Conservation (phyloP, 2,113 vertebrate species). For the Larimichthys crocea region DNA sequence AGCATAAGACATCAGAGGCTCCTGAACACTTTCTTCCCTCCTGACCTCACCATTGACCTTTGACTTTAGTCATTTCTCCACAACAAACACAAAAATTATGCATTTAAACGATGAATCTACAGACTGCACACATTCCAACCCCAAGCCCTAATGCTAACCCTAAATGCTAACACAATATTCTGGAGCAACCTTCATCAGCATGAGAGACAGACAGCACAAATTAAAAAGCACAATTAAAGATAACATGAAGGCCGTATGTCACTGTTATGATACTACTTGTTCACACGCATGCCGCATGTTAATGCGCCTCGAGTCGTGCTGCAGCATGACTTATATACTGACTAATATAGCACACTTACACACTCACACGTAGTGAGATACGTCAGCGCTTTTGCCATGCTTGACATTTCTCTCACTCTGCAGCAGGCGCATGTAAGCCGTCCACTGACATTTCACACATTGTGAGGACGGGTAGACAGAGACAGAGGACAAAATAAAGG, state of each 20-base stretch:
- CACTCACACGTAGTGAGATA: slow-evolving; percentile 15
- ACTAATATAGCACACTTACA: slow-evolving; percentile 39
- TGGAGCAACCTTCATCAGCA: not conserved
- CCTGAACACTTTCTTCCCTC: too few relatives aligned
- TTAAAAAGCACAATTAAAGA: slow-evolving; percentile 3
- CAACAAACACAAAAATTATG: not conserved
- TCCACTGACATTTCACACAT: slow-evolving; percentile 76
- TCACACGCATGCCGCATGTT: not conserved
- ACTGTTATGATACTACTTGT: not conserved
- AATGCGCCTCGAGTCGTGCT: not conserved
- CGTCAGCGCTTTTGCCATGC: slow-evolving; percentile 62
- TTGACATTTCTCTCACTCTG: slow-evolving; percentile 76
- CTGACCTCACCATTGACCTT: too few relatives aligned
- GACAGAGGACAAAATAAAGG: slow-evolving; percentile 32
- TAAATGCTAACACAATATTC: not conserved
- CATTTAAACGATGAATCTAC: not conserved
- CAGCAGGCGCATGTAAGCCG: slow-evolving; percentile 68
- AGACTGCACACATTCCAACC: not conserved
- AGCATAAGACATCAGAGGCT: too few relatives aligned
- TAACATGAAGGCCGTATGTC: not conserved
- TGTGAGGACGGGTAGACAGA: slow-evolving; percentile 12
- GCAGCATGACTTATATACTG: not conserved
- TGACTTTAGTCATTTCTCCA: too few relatives aligned
- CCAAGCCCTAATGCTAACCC: not conserved
- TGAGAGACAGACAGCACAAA: not conserved